These are phyloP conservation scores for Nemapogon koenigi DNA, from an alignment of 2,888 invertebrate genomes.

Conservation along the genomic window DNA sequence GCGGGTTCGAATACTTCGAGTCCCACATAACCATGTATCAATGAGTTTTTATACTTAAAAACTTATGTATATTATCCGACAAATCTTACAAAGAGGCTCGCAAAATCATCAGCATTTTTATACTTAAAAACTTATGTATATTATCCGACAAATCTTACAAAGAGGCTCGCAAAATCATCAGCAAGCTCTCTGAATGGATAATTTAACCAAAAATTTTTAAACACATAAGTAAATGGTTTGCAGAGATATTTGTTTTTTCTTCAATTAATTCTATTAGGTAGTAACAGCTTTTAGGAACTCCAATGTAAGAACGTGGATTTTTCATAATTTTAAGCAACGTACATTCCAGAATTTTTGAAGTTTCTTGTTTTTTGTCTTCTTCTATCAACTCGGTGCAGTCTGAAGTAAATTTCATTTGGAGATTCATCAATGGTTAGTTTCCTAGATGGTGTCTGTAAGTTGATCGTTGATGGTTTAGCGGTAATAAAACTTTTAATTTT, in stretches of 20 bases:
- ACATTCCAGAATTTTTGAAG: conserved; percentile 10
- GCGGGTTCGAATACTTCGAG: too few species aligned
- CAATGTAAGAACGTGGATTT: conserved; percentile 12
- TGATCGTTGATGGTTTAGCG: conserved; percentile 2
- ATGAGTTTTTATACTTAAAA: too few species aligned
- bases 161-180: conserved; percentile 1
- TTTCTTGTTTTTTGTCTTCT: conserved; percentile 16
- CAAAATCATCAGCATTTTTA: too few species aligned
- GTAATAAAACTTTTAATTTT: background rate
- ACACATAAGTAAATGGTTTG: background rate
- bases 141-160: too few species aligned
- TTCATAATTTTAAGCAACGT: conserved; percentile 13
- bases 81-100: too few species aligned
- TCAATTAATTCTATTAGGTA: conserved; percentile 5
- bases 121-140: too few species aligned
- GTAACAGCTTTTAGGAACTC: conserved; percentile 11
- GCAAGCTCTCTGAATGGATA: conserved; percentile 1
- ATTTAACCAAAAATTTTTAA: conserved; percentile 1
- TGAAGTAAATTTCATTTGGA: conserved; percentile 16
- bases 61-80: too few species aligned
- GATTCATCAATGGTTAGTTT: background rate
- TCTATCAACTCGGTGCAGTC: conserved; percentile 18
- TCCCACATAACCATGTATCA: too few species aligned
- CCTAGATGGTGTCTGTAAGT: background rate
- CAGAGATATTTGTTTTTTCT: background rate